phyloP scores from a whole-genome alignment of 2,113 vertebrate genomes.

The Eulemur rufifrons region DNA sequence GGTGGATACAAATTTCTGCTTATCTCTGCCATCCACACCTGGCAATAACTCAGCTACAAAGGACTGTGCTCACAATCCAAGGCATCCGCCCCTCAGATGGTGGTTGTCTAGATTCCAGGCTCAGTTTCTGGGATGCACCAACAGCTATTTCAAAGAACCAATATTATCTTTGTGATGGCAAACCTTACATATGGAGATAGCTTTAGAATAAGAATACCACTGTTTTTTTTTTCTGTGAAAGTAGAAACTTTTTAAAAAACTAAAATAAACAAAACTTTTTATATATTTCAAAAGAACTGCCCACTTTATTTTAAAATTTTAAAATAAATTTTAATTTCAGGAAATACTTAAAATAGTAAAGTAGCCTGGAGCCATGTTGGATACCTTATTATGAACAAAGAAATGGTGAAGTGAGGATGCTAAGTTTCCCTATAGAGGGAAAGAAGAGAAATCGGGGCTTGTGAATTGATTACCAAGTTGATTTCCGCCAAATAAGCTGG shows the following conservation, averaged over 20 bases:
- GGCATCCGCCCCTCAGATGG: not conserved
- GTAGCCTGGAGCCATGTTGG: not conserved
- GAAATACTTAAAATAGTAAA: not conserved
- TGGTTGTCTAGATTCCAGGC: not conserved
- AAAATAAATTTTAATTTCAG: slow-evolving; percentile 53
- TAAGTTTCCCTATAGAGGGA: not conserved
- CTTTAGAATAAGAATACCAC: not conserved
- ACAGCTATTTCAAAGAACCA: not conserved
- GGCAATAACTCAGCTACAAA: not conserved
- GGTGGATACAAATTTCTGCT: slow-evolving; percentile 3
- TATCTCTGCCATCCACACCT: slow-evolving; percentile 22
- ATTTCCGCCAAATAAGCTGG: slow-evolving; percentile 18
- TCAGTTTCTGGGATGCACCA: not conserved
- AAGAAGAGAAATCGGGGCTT: slow-evolving; percentile 10
- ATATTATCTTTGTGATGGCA: not conserved
- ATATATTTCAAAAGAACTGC: slow-evolving; percentile 41
- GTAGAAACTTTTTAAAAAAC: not conserved
- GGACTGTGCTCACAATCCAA: not conserved
- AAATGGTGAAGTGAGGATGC: not conserved
- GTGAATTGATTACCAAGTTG: not conserved
- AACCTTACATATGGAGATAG: not conserved
- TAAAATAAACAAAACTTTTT: slow-evolving; percentile 1
- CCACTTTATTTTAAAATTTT: slow-evolving; percentile 29
- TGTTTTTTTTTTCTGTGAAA: not conserved
- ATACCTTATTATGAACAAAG: slow-evolving; percentile 20